Conservation (phyloP, 2,113 vertebrate genomes). For the Phodopus roborovskii region DNA sequence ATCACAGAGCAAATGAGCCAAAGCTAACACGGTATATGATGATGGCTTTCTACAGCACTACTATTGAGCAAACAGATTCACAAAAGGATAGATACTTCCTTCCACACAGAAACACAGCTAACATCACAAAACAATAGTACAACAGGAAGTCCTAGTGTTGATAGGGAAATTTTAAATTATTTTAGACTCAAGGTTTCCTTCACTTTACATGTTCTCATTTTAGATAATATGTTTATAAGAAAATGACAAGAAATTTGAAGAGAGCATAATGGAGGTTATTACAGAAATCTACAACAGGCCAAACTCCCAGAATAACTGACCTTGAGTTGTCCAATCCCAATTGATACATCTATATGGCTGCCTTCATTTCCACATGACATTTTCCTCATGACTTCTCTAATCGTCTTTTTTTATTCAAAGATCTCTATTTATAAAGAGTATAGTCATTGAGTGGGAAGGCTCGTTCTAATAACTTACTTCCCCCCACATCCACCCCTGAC, state of each 20-base stretch:
- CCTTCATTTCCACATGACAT: not conserved
- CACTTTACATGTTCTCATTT: not conserved
- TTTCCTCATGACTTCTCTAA: too few species aligned
- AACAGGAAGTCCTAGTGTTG: not conserved
- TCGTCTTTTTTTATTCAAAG: not conserved
- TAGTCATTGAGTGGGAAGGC: not conserved
- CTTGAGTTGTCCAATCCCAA: not conserved
- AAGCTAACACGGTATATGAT: not conserved
- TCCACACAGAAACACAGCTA: not conserved
- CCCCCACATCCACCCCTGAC: not conserved
- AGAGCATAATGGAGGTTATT: not conserved
- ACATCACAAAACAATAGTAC: not conserved
- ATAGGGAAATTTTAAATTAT: not conserved
- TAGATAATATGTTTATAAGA: not conserved
- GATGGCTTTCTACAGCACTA: not conserved
- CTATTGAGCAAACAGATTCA: not conserved
- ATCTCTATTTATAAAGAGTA: not conserved
- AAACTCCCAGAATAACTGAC: not conserved
- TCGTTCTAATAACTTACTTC: not conserved
- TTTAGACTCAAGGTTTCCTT: not conserved
- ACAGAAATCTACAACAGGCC: not conserved
- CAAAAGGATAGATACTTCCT: not conserved
- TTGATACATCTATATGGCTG: not conserved
- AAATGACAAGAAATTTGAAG: not conserved
- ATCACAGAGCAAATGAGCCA: not conserved